phyloP scores from a whole-genome alignment of 2,113 vertebrate genomes.

The Platichthys flesus region DNA sequence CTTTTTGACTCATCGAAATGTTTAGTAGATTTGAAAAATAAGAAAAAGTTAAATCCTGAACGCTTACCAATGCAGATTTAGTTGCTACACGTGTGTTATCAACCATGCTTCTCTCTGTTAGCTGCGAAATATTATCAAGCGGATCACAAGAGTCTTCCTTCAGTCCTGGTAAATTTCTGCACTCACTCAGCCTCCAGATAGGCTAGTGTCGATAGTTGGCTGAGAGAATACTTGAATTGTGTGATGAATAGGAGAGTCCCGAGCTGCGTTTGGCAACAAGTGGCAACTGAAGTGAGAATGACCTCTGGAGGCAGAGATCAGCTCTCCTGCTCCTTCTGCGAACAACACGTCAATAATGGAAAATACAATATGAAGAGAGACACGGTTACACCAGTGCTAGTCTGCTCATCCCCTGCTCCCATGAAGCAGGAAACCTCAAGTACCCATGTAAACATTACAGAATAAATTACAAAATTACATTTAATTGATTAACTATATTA shows the following conservation, averaged over 20 bases:
- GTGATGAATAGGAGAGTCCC: slow-evolving; percentile 50
- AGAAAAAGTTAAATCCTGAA: background rate
- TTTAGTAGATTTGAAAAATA: background rate
- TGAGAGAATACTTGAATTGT: background rate
- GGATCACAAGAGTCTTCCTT: slow-evolving; percentile 54
- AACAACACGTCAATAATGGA: slow-evolving; percentile 75
- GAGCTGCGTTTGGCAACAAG: slow-evolving; percentile 83
- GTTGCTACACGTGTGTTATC: slow-evolving; percentile 83
- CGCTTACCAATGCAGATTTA: slow-evolving; percentile 85
- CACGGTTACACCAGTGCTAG: background rate
- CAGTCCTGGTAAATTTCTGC: slow-evolving; percentile 44
- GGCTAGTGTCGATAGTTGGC: background rate
- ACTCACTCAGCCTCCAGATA: slow-evolving; percentile 63
- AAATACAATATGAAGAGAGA: background rate
- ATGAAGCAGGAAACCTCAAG: background rate
- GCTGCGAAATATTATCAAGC: slow-evolving; percentile 47
- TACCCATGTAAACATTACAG: too few species aligned
- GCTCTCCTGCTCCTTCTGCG: slow-evolving; percentile 78
- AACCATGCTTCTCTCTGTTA: slow-evolving; percentile 82
- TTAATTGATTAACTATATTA: too few species aligned
- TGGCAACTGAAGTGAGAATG: slow-evolving; percentile 78
- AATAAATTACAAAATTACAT: too few species aligned
- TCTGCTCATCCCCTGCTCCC: background rate
- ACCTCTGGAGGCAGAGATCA: slow-evolving; percentile 80
- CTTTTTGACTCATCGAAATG: background rate